Conservation (phyloP, 2,797 vertebrate species). For the Harpagifer antarcticus region DNA sequence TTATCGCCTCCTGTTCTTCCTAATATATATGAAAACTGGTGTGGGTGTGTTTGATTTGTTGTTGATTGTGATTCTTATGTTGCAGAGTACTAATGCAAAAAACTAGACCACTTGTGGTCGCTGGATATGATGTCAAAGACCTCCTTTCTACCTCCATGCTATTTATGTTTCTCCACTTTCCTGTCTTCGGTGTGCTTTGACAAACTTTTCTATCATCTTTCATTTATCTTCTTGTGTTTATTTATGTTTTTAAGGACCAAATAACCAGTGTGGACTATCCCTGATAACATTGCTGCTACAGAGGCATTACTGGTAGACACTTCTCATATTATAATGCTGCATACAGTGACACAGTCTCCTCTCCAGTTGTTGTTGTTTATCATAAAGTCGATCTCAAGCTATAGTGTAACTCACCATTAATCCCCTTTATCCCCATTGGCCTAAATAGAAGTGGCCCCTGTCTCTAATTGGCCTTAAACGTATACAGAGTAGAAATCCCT, state of each 20-base stretch:
- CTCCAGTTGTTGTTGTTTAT: not conserved
- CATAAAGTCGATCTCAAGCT: not conserved
- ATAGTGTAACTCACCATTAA: constrained; percentile 1
- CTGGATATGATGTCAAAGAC: constrained; percentile 60
- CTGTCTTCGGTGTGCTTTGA: not conserved
- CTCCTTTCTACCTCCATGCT: constrained; percentile 59
- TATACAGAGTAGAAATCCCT: constrained; percentile 8
- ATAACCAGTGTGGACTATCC: constrained; percentile 31
- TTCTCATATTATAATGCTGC: constrained; percentile 3
- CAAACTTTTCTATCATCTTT: not conserved
- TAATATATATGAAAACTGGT: constrained; percentile 63
- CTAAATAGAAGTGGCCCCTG: not conserved
- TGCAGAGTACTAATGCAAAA: constrained; percentile 61
- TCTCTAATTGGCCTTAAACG: not conserved
- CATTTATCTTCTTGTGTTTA: constrained; percentile 6
- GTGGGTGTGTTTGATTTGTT: constrained; percentile 49
- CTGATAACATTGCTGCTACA: constrained; percentile 2
- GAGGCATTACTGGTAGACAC: constrained; percentile 5
- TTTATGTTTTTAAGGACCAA: constrained; percentile 68
- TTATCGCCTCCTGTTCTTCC: constrained; percentile 45
- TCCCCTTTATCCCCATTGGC: not conserved
- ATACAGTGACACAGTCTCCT: constrained; percentile 14
- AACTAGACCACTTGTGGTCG: constrained; percentile 53
- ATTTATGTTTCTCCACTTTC: not conserved
- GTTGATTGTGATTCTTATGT: constrained; percentile 44